These are phyloP conservation scores for Esox masquinongy DNA, from an alignment of 2,797 vertebrate species.

Conservation along the genomic window DNA sequence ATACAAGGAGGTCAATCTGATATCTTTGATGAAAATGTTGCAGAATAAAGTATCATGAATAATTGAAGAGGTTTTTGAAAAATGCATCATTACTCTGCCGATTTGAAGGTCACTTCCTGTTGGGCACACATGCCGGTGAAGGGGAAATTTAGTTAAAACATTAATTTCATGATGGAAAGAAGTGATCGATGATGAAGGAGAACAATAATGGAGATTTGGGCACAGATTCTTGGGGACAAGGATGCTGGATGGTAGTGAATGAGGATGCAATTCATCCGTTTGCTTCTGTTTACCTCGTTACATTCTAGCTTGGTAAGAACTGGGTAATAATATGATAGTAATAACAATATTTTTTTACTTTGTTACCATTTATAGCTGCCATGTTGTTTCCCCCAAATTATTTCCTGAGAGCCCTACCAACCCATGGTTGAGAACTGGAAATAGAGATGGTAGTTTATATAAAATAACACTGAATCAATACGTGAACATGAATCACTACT, in stretches of 20 bases:
- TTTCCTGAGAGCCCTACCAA: no score
- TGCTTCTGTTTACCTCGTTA: background rate
- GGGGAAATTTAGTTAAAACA: constrained; percentile 80
- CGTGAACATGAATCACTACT: no score
- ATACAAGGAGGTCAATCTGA: constrained; percentile 1
- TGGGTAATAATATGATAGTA: no score
- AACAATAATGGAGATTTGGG: constrained; percentile 11
- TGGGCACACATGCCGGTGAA: constrained; percentile 77
- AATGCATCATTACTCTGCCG: constrained; percentile 85
- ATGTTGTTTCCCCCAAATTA: no score
- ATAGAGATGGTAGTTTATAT: no score
- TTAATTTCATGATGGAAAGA: constrained; percentile 30
- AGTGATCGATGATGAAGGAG: constrained; percentile 43
- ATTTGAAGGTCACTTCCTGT: constrained; percentile 83
- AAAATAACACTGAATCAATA: no score
- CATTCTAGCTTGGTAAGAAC: no score
- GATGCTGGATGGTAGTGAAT: background rate
- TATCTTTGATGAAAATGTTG: constrained; percentile 75
- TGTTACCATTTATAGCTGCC: no score
- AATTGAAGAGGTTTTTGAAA: constrained; percentile 91
- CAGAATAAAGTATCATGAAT: constrained; percentile 88
- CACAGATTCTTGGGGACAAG: background rate
- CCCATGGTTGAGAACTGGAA: no score
- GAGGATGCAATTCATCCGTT: background rate
- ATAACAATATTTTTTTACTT: no score